These are phyloP conservation scores for Notodonta dromedarius DNA, from an alignment of 2,888 invertebrate species.

Conservation along the genomic window DNA sequence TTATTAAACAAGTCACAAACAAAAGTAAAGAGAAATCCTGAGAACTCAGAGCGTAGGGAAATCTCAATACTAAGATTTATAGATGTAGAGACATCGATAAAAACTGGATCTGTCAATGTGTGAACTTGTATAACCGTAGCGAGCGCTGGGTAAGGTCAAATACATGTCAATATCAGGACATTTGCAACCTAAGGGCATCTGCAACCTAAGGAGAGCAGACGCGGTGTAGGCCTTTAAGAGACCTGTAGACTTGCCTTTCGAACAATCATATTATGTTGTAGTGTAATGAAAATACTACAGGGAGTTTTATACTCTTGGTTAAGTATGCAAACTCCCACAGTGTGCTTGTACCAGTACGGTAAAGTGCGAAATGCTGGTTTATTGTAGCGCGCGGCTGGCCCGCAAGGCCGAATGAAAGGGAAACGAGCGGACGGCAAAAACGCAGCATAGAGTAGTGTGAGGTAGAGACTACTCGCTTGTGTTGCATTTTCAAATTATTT, in stretches of 20 bases:
- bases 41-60: slow-evolving; percentile 3
- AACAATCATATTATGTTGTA: too few relatives aligned
- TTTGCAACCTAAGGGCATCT: too few relatives aligned
- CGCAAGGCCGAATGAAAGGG: slow-evolving; percentile 80
- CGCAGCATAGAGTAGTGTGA: slow-evolving; percentile 47
- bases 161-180: background rate
- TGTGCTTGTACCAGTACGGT: slow-evolving; percentile 8
- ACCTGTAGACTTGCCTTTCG: too few relatives aligned
- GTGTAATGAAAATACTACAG: too few relatives aligned
- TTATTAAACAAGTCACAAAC: too few relatives aligned
- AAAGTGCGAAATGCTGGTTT: slow-evolving; percentile 12
- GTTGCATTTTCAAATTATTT: too few relatives aligned
- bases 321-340: slow-evolving; percentile 12
- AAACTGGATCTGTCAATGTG: slow-evolving; percentile 20
- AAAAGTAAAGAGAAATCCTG: background rate
- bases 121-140: slow-evolving; percentile 27
- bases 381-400: slow-evolving; percentile 36
- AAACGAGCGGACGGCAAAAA: slow-evolving; percentile 64
- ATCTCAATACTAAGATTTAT: slow-evolving; percentile 16
- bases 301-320: background rate
- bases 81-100: slow-evolving; percentile 16
- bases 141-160: slow-evolving; percentile 23
- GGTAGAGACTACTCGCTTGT: slow-evolving; percentile 36
- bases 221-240: too few relatives aligned
- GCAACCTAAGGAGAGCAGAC: too few relatives aligned